Percentiles rank a stretch among this genome's conserved stretches.
phyloP scores from a whole-genome alignment of 2,113 vertebrate genomes.

The Sprattus sprattus region DNA sequence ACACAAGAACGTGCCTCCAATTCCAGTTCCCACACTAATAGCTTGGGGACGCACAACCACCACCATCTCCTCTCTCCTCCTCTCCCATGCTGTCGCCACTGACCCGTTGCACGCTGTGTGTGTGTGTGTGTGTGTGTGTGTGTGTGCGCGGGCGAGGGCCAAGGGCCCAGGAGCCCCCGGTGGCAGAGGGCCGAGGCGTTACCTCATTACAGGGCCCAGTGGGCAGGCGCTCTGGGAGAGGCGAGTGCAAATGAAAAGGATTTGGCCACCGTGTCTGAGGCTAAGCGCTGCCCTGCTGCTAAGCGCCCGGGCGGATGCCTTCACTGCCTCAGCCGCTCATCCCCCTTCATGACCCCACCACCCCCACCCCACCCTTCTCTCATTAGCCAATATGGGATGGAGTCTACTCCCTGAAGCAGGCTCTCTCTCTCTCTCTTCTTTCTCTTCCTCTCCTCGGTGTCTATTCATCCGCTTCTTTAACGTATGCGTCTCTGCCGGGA shows the following conservation, averaged over 20 bases:
- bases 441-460: background rate
- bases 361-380: background rate
- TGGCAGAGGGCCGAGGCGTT: constrained; percentile 1
- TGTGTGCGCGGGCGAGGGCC: background rate
- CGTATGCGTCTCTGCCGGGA: background rate
- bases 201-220: constrained; percentile 42
- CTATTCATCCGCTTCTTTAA: background rate
- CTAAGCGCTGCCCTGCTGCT: constrained; percentile 28
- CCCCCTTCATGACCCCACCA: background rate
- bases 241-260: constrained; percentile 41
- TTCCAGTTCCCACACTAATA: background rate
- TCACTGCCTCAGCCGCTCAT: background rate
- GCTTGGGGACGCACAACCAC: no score
- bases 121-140: background rate
- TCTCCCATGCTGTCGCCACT: background rate
- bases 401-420: background rate
- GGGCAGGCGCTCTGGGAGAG: constrained; percentile 26
- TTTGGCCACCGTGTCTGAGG: constrained; percentile 33
- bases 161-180: background rate
- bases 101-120: background rate
- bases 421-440: background rate
- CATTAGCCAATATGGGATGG: background rate
- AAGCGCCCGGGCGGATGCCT: constrained; percentile 19
- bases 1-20: background rate
- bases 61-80: background rate